Evolutionary conservation across 2,113 vertebrate genomes (phyloP).

Genomic region (Scolopax mira): DNA sequence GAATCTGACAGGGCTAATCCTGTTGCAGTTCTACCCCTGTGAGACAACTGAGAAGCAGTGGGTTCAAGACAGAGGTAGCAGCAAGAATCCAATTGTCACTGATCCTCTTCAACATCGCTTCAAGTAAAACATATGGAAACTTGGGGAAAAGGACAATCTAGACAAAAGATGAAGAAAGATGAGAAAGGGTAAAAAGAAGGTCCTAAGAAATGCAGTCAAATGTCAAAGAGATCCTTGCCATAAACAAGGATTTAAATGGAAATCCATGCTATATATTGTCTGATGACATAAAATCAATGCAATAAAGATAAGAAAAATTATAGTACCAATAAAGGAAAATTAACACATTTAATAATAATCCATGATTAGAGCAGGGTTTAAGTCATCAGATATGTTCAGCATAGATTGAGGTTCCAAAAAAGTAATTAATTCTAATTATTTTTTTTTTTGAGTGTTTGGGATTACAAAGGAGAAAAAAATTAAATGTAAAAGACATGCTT

Average conservation of each 20-base stretch:
- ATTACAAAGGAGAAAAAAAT: background rate
- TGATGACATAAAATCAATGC: background rate
- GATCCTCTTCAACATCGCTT: rapidly evolving
- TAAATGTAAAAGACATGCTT: background rate
- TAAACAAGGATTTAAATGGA: background rate
- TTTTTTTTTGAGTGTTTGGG: background rate
- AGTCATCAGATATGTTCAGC: background rate
- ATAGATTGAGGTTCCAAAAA: background rate
- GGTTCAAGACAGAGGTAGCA: background rate
- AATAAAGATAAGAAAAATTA: background rate
- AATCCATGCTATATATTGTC: background rate
- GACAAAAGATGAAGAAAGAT: background rate
- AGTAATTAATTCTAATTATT: background rate
- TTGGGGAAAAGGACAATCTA: background rate
- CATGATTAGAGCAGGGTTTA: rapidly evolving
- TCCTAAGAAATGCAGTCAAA: background rate
- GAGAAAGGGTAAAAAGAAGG: background rate
- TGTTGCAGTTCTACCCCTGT: background rate
- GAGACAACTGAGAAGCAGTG: background rate
- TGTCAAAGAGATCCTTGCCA: background rate
- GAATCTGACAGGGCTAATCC: background rate
- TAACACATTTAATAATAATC: background rate
- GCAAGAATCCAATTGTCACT: background rate
- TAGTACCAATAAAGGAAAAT: background rate
- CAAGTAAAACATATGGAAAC: background rate